Evolutionary conservation across 2,888 invertebrate genomes (phyloP).

Genomic region (Zootermopsis nevadensis): DNA sequence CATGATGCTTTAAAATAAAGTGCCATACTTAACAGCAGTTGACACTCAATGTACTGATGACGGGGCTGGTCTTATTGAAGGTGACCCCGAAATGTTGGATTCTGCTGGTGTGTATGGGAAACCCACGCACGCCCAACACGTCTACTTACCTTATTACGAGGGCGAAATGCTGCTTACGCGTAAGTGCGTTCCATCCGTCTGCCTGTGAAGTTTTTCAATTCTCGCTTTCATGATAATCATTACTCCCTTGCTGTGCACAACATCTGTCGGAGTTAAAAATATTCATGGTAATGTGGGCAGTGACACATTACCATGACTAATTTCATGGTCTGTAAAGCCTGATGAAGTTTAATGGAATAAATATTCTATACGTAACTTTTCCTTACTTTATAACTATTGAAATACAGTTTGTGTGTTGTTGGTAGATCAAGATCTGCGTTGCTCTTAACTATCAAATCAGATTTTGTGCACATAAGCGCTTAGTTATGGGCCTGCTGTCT

Average conservation of each 20-base stretch:
- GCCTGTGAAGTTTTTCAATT: conserved; percentile 20
- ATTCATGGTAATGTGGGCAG: not conserved
- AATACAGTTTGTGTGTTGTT: too few species aligned
- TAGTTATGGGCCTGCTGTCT: conserved; percentile 42
- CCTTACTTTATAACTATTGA: too few species aligned
- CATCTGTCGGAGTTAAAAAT: not conserved
- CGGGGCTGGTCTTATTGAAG: conserved; percentile 56
- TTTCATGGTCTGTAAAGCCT: too few species aligned
- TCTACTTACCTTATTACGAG: conserved; percentile 84
- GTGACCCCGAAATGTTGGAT: conserved; percentile 64
- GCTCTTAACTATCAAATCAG: not conserved
- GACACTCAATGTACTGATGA: conserved; percentile 30
- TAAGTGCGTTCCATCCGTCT: conserved; percentile 69
- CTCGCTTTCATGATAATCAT: conserved; percentile 29
- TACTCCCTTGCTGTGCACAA: not conserved
- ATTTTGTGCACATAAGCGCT: conserved; percentile 32
- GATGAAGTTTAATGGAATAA: too few species aligned
- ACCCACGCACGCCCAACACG: conserved; percentile 80
- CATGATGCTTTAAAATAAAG: too few species aligned
- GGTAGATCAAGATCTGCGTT: not conserved
- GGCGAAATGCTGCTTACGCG: conserved; percentile 82
- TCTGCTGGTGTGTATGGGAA: conserved; percentile 75
- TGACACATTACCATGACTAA: not conserved
- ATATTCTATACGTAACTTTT: too few species aligned
- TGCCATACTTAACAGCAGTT: too few species aligned